Base-by-base conservation (phyloP, 2,113 vertebrate species). In the Petroica traversi region DNA sequence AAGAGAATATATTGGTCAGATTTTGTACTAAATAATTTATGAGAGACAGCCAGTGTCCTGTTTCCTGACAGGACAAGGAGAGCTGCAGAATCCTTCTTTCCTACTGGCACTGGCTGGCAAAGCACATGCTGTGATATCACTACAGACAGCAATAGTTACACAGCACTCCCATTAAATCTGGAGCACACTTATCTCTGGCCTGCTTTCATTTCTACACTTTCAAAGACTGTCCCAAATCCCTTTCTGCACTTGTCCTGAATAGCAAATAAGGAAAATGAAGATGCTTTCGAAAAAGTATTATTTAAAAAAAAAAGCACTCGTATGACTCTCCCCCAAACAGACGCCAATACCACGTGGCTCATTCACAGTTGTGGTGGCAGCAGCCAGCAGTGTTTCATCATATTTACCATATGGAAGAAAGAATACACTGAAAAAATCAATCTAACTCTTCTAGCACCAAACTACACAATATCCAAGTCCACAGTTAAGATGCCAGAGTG, bases 351-450 rank as follows among this genome's bases (percentile, higher is more conserved):
- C 43, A 71, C 4, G 20, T 64, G 82, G 17, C 62, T 72, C 57
- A 76, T n/a, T 89, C 74, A 63, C 69, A 93, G 90, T 40, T 88
- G 66, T n/a, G 49, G 80, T 3, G 12, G 31, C 2, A 4, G 72
- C 38, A 54, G 62, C 12, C 61, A 80, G 58, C 34, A 57, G 14
- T 12, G 46, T 67, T 88, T 88, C 38, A 62, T 68, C 75, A 8
- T 88, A 83, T 72, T 83, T 92, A 85, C 85, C 84, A 87, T 68
- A 89, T 69, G 84, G 94, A 91, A 85, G 40, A 45, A 92, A 72
- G 36, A 72, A 71, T 3, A 10, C 26, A 46, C 33, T 58, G 55
- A 73, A 88, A 93, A 93, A 88, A 76, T 16, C 46, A 14, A 40
- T 22, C 2, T 7, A 88, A 79, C 33, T 85, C 33, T 48, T 49